These are phyloP conservation scores for Portevinia maculata DNA, from an alignment of 2,888 invertebrate genomes.

Conservation along the genomic window DNA sequence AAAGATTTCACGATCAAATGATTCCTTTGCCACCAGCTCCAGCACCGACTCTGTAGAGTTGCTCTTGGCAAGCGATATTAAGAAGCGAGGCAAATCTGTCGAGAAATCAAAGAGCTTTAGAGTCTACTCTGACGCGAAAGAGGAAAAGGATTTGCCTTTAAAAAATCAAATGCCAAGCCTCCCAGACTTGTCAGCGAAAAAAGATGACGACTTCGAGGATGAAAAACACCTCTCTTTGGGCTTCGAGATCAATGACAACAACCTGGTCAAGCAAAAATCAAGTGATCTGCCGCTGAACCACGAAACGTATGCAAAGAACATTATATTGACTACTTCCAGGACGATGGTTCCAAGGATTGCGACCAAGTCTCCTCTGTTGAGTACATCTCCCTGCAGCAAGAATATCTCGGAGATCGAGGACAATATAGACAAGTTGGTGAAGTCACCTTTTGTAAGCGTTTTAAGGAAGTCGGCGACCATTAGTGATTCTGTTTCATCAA, in stretches of 20 bases:
- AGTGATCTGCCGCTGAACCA: conserved; percentile 75
- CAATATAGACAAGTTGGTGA: conserved; percentile 81
- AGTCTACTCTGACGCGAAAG: conserved; percentile 83
- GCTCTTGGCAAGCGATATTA: conserved; percentile 77
- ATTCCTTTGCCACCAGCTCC: conserved; percentile 78
- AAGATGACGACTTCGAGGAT: conserved; percentile 76
- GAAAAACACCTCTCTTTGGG: conserved; percentile 76
- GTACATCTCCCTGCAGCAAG: conserved; percentile 69
- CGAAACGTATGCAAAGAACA: conserved; percentile 76
- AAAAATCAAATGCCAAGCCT: conserved; percentile 80
- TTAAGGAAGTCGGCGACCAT: conserved; percentile 78
- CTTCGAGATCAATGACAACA: conserved; percentile 82
- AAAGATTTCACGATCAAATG: conserved; percentile 83
- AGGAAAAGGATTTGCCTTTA: conserved; percentile 53
- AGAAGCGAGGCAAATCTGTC: conserved; percentile 84
- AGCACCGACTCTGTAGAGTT: conserved; percentile 80
- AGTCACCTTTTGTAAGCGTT: conserved; percentile 81
- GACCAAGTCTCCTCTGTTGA: conserved; percentile 56
- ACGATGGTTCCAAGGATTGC: conserved; percentile 62
- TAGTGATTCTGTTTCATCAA: conserved; percentile 61
- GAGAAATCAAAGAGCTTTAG: conserved; percentile 90
- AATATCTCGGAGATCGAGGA: conserved; percentile 81
- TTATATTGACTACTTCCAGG: conserved; percentile 75
- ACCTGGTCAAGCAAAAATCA: conserved; percentile 76
- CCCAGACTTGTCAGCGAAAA: conserved; percentile 79